These are phyloP conservation scores for Genyomyrus donnyi DNA, from an alignment of 2,113 vertebrate species.

Conservation along the genomic window DNA sequence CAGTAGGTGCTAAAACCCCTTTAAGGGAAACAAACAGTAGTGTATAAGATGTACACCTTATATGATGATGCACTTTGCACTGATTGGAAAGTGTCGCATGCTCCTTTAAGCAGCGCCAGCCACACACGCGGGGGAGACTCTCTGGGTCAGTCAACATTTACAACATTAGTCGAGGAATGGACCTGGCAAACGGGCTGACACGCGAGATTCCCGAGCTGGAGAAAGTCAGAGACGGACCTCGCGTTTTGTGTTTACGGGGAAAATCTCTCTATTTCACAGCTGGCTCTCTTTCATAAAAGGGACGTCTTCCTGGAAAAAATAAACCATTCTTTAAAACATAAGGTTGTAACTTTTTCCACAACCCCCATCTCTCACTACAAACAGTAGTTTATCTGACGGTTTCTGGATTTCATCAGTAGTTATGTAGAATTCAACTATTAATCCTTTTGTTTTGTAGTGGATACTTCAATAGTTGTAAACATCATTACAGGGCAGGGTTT, in stretches of 20 bases:
- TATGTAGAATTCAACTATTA: neutral
- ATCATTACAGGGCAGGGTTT: neutral
- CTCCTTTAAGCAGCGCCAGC: neutral
- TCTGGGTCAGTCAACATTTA: neutral
- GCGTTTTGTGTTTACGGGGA: neutral
- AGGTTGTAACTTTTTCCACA: neutral
- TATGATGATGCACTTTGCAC: neutral
- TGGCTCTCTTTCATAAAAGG: neutral
- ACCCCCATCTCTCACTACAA: neutral
- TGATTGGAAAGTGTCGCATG: neutral
- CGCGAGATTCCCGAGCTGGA: neutral
- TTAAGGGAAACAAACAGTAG: neutral
- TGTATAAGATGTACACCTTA: neutral
- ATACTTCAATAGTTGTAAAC: neutral
- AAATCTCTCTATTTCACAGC: neutral
- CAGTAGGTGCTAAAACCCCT: neutral
- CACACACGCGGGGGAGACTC: neutral
- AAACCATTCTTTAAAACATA: neutral
- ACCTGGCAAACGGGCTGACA: no score
- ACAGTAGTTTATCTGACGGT: neutral
- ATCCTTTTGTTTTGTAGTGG: neutral
- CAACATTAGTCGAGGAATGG: neutral
- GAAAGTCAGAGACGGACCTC: neutral
- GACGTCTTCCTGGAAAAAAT: slow-evolving; percentile 1
- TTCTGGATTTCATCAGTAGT: neutral